Percentiles rank a stretch among this genome's conserved stretches.
Evolutionary conservation across 2,888 invertebrate species (phyloP).

Genomic region (Himalopsyche tibetana): DNA sequence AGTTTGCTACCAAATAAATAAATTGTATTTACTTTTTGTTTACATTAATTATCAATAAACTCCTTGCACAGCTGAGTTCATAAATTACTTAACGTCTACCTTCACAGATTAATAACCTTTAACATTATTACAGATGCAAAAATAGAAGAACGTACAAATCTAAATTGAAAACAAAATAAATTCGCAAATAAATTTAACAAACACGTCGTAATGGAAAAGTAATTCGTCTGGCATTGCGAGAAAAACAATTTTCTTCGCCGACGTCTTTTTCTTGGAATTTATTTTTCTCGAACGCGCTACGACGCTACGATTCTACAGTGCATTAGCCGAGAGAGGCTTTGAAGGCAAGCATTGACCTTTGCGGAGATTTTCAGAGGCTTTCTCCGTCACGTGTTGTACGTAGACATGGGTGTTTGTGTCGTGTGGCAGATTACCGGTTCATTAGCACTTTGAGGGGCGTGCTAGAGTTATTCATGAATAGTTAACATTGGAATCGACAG

Average conservation of each 20-base stretch:
- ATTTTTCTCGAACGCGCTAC: not conserved
- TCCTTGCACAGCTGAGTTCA: too few species aligned
- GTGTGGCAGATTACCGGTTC: conserved; percentile 1
- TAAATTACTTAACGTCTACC: too few species aligned
- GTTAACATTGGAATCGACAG: not conserved
- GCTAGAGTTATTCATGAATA: not conserved
- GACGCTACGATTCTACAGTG: not conserved
- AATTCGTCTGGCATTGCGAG: not conserved
- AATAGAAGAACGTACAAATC: too few species aligned
- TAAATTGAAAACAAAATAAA: too few species aligned
- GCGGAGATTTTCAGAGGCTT: conserved; percentile 26
- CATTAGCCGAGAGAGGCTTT: not conserved
- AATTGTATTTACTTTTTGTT: too few species aligned
- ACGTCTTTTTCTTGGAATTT: not conserved
- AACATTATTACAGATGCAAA: too few species aligned
- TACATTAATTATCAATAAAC: too few species aligned
- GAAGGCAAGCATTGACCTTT: conserved; percentile 16
- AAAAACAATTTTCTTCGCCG: not conserved
- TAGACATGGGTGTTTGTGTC: not conserved
- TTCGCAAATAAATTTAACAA: not conserved
- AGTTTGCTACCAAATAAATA: too few species aligned
- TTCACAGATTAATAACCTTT: too few species aligned
- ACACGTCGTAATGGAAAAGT: conserved; percentile 2
- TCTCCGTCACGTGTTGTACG: not conserved
- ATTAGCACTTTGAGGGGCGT: conserved; percentile 7